Evolutionary conservation across 2,888 invertebrate genomes (phyloP).

Genomic region (Lacanobia oleracea): DNA sequence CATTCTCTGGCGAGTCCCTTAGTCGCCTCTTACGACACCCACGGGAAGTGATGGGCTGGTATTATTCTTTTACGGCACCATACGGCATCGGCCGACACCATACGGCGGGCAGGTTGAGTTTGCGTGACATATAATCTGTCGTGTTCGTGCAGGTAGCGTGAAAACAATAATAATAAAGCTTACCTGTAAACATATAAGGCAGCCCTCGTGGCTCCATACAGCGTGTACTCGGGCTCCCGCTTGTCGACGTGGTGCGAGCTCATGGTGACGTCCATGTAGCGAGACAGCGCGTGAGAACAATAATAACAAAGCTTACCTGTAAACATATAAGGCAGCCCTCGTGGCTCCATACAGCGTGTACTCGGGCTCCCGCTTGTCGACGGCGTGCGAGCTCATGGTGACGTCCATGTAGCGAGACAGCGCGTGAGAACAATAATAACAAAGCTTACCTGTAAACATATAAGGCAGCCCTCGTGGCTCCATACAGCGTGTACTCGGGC

Average conservation of each 20-base stretch:
- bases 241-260: constrained; percentile 94
- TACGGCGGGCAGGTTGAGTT: too few species aligned
- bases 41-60: too few species aligned
- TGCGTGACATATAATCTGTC: too few species aligned
- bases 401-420: constrained; percentile 95
- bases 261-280: constrained; percentile 94
- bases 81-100: too few species aligned
- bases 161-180: constrained; percentile 51
- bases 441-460: constrained; percentile 95
- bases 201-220: constrained; percentile 96
- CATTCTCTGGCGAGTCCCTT: too few species aligned
- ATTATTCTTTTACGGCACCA: too few species aligned
- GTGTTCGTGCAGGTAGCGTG: too few species aligned
- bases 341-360: constrained; percentile 97
- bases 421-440: too few species aligned
- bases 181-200: constrained; percentile 97
- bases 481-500: constrained; percentile 98
- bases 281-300: constrained; percentile 93
- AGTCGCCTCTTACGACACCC: too few species aligned
- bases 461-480: constrained; percentile 94
- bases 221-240: constrained; percentile 97
- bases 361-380: constrained; percentile 97
- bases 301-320: constrained; percentile 94
- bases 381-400: constrained; percentile 92
- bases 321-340: constrained; percentile 95